Evolutionary conservation across 2,113 vertebrate genomes (phyloP).

Genomic region (Centrocercus urophasianus): DNA sequence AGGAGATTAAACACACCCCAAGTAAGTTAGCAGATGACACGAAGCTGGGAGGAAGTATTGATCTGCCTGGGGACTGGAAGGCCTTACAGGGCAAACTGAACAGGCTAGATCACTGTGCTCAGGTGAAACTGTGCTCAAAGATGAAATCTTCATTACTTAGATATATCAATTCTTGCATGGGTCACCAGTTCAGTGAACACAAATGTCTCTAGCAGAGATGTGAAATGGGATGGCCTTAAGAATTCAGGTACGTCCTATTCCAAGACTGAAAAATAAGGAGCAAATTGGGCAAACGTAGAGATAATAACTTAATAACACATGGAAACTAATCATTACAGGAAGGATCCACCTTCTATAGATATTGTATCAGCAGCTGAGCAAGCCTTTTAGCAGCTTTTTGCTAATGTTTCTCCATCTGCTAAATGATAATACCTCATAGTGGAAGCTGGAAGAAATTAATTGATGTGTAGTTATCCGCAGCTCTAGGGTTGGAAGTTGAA

Average conservation of each 20-base stretch:
- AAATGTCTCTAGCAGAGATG: not conserved
- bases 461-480: constrained; percentile 28
- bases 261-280: not conserved
- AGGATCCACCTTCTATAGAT: not conserved
- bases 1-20: too few relatives aligned
- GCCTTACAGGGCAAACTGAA: too few relatives aligned
- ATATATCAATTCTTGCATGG: not conserved
- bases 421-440: not conserved
- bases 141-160: not conserved
- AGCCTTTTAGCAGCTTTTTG: not conserved
- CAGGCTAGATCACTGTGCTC: too few relatives aligned
- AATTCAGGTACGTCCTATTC: not conserved
- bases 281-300: not conserved
- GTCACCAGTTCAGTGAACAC: not conserved
- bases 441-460: constrained; percentile 37
- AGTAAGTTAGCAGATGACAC: too few relatives aligned
- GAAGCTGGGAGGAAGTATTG: too few relatives aligned
- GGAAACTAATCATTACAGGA: not conserved
- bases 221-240: not conserved
- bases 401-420: not conserved
- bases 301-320: not conserved
- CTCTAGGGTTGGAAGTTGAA: not conserved
- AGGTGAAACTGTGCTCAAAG: not conserved
- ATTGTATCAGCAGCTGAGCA: not conserved
- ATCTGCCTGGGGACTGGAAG: too few relatives aligned